Evolutionary conservation across 2,113 vertebrate genomes (phyloP).

Genomic region (Lepisosteus oculatus): DNA sequence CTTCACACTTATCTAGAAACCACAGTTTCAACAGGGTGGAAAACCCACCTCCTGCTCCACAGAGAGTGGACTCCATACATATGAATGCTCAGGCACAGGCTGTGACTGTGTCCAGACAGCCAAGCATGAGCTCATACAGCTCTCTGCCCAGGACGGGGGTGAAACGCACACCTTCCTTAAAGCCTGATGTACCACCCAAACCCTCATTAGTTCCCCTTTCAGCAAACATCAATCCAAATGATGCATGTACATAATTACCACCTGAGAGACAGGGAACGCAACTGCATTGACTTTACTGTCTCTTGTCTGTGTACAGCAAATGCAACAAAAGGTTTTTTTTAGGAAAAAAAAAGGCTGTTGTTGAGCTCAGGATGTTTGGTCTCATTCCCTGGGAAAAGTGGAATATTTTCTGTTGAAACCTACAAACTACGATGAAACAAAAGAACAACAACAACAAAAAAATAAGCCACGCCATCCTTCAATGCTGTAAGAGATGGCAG

Average conservation of each 20-base stretch:
- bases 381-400: constrained; percentile 70
- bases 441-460: constrained; percentile 30
- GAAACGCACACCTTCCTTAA: constrained; percentile 83
- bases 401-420: constrained; percentile 63
- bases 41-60: constrained; percentile 88
- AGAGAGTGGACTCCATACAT: constrained; percentile 97
- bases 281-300: constrained; percentile 64
- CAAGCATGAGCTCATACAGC: constrained; percentile 82
- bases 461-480: constrained; percentile 35
- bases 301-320: constrained; percentile 75
- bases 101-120: constrained; percentile 81
- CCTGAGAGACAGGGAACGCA: constrained; percentile 60
- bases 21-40: constrained; percentile 90
- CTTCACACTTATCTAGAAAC: constrained; percentile 90
- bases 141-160: constrained; percentile 86
- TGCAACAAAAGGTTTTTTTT: constrained; percentile 58
- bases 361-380: constrained; percentile 65
- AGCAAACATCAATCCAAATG: constrained; percentile 86
- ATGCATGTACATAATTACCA: constrained; percentile 89
- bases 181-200: constrained; percentile 95
- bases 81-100: constrained; percentile 79
- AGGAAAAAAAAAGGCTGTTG: constrained; percentile 54
- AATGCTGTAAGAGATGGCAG: constrained; percentile 45
- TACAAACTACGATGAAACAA: constrained; percentile 27
- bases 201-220: constrained; percentile 86